A percentile compares a stretch with the other conserved stretches of the same genome.
Evolutionary conservation across 2,797 vertebrate genomes (phyloP).

Genomic region (Ctenopoma kingsleyae): DNA sequence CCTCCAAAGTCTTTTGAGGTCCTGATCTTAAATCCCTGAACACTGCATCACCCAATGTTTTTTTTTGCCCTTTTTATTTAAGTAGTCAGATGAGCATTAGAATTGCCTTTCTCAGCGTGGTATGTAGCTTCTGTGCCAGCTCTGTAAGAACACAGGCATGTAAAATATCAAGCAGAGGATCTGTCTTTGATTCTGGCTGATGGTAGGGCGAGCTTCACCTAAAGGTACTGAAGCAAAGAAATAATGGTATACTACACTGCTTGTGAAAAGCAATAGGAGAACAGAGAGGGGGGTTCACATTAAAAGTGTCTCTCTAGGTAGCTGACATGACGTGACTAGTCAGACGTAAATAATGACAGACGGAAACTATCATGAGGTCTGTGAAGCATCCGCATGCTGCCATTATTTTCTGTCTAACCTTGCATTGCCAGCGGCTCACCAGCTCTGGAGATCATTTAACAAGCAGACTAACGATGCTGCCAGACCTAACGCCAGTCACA

Average conservation of each 20-base stretch:
- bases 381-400: slow-evolving; percentile 97
- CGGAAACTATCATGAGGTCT: slow-evolving; percentile 99
- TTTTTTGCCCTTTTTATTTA: slow-evolving; percentile 48
- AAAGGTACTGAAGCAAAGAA: slow-evolving; percentile 98
- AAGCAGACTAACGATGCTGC: slow-evolving; percentile 95
- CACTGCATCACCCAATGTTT: slow-evolving; percentile 32
- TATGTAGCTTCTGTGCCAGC: slow-evolving; percentile 71
- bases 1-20: slow-evolving; percentile 49
- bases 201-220: slow-evolving; percentile 93
- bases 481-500: slow-evolving; percentile 88
- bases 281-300: slow-evolving; percentile 89
- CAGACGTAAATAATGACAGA: slow-evolving; percentile 99
- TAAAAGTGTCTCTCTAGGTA: slow-evolving; percentile 95
- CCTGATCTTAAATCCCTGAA: slow-evolving; percentile 55
- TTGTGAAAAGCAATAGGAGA: slow-evolving; percentile 85
- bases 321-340: slow-evolving; percentile 99
- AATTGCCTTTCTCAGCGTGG: slow-evolving; percentile 66
- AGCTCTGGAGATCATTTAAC: slow-evolving; percentile 95
- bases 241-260: slow-evolving; percentile 92
- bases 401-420: slow-evolving; percentile 98
- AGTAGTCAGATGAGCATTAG: slow-evolving; percentile 78
- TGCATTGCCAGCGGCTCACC: slow-evolving; percentile 94
- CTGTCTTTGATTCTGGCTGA: slow-evolving; percentile 93
- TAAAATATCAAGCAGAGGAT: slow-evolving; percentile 88
- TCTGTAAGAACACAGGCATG: slow-evolving; percentile 86